Conservation (phyloP, 1,140 invertebrate species). For the Drosophila insularis region DNA sequence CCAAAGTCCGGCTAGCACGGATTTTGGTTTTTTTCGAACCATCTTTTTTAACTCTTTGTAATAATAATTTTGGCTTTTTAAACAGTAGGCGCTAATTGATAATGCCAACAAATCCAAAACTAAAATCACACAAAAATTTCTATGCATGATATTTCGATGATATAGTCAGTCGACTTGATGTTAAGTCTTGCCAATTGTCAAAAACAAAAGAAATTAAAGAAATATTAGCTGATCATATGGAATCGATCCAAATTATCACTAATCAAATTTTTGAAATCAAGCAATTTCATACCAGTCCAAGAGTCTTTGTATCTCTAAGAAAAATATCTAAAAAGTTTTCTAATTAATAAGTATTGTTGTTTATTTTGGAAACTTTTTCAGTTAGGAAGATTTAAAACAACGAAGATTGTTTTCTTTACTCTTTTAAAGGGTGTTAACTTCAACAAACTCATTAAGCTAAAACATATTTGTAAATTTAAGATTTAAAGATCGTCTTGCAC, state of each 20-base stretch:
- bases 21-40: slow-evolving; percentile 25
- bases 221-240: background rate
- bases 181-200: slow-evolving; percentile 8
- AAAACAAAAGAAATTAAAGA: background rate
- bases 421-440: too few species aligned
- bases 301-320: too few species aligned
- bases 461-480: too few species aligned
- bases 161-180: slow-evolving; percentile 12
- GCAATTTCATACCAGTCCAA: too few species aligned
- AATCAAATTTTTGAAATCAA: too few species aligned
- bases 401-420: too few species aligned
- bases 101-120: slow-evolving; percentile 36
- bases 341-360: too few species aligned
- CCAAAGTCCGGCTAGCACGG: slow-evolving; percentile 69
- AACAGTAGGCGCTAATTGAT: slow-evolving; percentile 58
- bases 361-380: too few species aligned
- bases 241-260: background rate
- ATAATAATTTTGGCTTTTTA: slow-evolving; percentile 16
- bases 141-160: slow-evolving; percentile 21
- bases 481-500: too few species aligned
- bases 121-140: slow-evolving; percentile 46
- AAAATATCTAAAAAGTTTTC: too few species aligned
- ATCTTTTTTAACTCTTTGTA: slow-evolving; percentile 8
- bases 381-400: too few species aligned
- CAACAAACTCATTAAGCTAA: too few species aligned